phyloP scores from a whole-genome alignment of 2,797 vertebrate genomes.

The Crocidura indochinensis region DNA sequence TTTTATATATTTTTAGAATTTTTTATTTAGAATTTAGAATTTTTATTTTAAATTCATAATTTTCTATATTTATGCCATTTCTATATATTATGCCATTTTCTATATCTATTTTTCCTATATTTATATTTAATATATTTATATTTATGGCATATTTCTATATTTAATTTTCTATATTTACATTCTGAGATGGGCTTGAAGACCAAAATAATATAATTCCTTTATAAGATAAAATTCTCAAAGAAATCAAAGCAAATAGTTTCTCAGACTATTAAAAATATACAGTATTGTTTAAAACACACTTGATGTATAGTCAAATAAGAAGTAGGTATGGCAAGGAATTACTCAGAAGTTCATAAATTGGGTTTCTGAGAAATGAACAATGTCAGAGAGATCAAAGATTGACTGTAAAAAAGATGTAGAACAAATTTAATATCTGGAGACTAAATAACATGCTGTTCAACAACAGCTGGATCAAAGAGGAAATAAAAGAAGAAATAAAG shows the following conservation, averaged over 20 bases:
- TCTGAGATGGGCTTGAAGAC: not conserved
- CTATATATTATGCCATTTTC: no score
- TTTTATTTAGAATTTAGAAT: no score
- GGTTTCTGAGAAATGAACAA: not conserved
- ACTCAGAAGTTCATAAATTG: not conserved
- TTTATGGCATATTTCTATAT: no score
- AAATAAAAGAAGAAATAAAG: no score
- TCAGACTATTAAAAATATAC: not conserved
- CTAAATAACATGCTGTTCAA: no score
- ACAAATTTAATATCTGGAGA: no score
- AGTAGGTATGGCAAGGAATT: not conserved
- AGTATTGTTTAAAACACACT: not conserved
- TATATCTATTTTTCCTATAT: no score
- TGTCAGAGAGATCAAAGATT: not conserved
- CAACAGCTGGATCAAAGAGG: no score
- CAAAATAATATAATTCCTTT: not conserved
- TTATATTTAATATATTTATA: no score
- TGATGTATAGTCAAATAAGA: not conserved
- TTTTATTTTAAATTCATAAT: not conserved
- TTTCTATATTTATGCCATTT: not conserved
- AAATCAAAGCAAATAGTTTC: not conserved
- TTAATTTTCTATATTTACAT: not conserved
- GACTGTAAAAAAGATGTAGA: no score
- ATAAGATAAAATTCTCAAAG: not conserved
- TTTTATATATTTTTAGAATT: no score